Base-by-base conservation (phyloP, 37 sponge, comb jelly and placozoan genomes). In the Corticium candelabrum region DNA sequence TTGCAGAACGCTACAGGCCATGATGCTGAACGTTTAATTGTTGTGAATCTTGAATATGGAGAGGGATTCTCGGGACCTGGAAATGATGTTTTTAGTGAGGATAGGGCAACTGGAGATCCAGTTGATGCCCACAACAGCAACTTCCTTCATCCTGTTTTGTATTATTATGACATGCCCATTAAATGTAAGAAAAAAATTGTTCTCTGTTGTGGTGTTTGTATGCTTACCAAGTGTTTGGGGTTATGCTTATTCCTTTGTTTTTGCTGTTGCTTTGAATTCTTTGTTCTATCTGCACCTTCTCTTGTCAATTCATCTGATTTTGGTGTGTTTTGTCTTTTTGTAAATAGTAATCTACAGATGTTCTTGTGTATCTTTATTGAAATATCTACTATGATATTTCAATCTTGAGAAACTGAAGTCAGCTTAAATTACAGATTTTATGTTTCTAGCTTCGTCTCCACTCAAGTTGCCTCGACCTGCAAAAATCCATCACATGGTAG, bases 71-170 rank as follows among this genome's bases (percentile, higher is more conserved):
- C 91, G 76, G 91, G 91, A 43, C 94, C 94, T 11, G 91, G 89
- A 3, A 80, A 94, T 38, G 89, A 94, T 83, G 88, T 85, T 2
- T 82, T 94, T n/a, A 37, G 83, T 37, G 84, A 86, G 78, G 79
- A 75, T 69, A 76, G 90, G 67, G 93, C 85, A n/a, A 83, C 62
- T 37, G 87, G 90, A 34, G 88, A 92, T 69, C 84, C 87, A 0
- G 5, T 68, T 3, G 35, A 69, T 1, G 94, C 89, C 3, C 90
- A 96, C 74, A 75, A 78, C 37, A 89, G 97, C 80, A 96, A 96
- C 83, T 96, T 96, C 78, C 87, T 96, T 29, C 97, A 96, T 41
- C 97, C 97, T 39, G 91, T 93, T 0, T 35, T 96, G 70, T 96
- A 93, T 82, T 87, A 96, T 83, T 96, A 94, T 67, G 77, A 85